These are phyloP conservation scores for Peromyscus aztecus DNA, from an alignment of 2,797 vertebrate genomes.

Conservation along the genomic window DNA sequence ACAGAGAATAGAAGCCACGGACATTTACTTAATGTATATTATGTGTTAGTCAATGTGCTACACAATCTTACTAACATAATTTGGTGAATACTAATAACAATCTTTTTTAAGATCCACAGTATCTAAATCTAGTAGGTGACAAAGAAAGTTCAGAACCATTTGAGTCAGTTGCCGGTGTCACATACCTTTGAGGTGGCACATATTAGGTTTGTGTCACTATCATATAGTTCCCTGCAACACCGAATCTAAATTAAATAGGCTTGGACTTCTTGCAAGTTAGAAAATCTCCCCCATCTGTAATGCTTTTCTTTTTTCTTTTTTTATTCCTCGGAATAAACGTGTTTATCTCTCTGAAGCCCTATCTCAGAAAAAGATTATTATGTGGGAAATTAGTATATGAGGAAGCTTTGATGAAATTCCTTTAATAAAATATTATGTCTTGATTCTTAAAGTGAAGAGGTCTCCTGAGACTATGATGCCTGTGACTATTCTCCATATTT, in stretches of 20 bases:
- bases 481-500: neutral
- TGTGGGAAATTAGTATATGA: neutral
- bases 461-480: neutral
- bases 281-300: neutral
- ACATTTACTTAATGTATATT: neutral
- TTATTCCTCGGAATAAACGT: neutral
- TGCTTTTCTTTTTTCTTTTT: neutral
- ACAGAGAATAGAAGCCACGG: neutral
- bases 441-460: neutral
- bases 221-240: neutral
- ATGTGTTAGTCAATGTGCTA: neutral
- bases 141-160: neutral
- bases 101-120: neutral
- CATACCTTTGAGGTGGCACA: neutral
- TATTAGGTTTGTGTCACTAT: neutral
- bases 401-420: neutral
- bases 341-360: neutral
- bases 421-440: conserved; percentile 12
- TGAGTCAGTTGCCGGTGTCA: neutral
- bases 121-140: neutral
- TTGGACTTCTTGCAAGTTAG: neutral
- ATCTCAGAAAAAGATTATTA: neutral
- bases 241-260: neutral
- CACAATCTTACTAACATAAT: neutral
- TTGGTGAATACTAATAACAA: neutral